Evolutionary conservation across 2,113 vertebrate species (phyloP).

Genomic region (Agapornis roseicollis): DNA sequence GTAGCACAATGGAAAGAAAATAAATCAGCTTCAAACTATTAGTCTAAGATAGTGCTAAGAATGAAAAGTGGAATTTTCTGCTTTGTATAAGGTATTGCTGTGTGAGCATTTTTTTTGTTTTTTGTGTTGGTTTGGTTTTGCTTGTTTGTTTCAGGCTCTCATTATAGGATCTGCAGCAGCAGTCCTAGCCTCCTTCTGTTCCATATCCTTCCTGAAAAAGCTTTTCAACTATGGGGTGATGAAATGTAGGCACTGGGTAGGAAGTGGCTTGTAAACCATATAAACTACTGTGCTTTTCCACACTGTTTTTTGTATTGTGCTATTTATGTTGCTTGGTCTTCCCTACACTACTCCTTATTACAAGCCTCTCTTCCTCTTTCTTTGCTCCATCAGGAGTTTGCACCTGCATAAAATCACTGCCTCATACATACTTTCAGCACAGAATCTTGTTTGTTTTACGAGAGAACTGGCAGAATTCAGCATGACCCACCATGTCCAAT

Average conservation of each 20-base stretch:
- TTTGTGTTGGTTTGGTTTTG: background rate
- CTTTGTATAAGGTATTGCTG: background rate
- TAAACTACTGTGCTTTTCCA: background rate
- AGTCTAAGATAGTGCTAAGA: background rate
- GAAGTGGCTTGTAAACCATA: background rate
- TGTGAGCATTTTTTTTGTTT: background rate
- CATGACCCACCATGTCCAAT: fast-evolving
- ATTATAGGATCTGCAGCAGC: background rate
- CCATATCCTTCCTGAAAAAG: background rate
- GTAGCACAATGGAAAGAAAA: background rate
- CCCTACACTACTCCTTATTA: background rate
- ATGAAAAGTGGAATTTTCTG: background rate
- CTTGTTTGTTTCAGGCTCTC: background rate
- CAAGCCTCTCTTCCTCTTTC: background rate
- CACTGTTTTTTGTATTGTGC: background rate
- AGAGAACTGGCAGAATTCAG: background rate
- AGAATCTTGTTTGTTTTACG: background rate
- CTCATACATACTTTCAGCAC: background rate
- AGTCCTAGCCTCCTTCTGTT: background rate
- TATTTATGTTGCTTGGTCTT: background rate
- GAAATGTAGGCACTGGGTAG: background rate
- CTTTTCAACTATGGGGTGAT: background rate
- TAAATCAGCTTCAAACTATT: background rate
- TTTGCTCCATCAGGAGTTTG: background rate
- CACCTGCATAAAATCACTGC: background rate